Percentiles rank a stretch among this genome's conserved stretches.
phyloP scores from a whole-genome alignment of 2,113 vertebrate species.

The Empidonax traillii region DNA sequence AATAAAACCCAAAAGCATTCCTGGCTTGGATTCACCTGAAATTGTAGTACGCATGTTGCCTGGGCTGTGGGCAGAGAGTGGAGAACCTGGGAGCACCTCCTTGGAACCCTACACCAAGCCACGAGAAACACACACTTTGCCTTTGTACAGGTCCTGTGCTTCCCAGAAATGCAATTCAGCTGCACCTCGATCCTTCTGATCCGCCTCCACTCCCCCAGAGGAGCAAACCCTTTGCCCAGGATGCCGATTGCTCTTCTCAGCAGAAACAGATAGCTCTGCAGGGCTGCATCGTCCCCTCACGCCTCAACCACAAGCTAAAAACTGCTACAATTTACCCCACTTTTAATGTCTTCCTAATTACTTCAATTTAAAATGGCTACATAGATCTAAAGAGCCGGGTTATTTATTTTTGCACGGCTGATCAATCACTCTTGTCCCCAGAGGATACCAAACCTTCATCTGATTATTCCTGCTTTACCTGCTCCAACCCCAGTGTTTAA shows the following conservation, averaged over 20 bases:
- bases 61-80: neutral
- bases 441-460: conserved; percentile 72
- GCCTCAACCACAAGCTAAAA: neutral
- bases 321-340: too few relatives aligned
- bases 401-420: conserved; percentile 69
- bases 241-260: too few relatives aligned
- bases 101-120: neutral
- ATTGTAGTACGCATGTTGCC: accelerated
- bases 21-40: neutral
- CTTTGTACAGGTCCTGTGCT: neutral
- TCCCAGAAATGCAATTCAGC: neutral
- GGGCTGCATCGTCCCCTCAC: too few relatives aligned
- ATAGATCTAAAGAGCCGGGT: conserved; percentile 53
- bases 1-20: neutral
- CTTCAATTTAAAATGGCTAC: conserved; percentile 28
- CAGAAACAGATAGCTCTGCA: neutral
- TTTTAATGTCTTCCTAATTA: too few relatives aligned
- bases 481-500: conserved; percentile 16
- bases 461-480: conserved; percentile 44
- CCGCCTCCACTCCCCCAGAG: accelerated
- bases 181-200: neutral
- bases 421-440: conserved; percentile 72
- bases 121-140: neutral
- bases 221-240: neutral
- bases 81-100: neutral